Base-by-base conservation (phyloP, 2,888 invertebrate genomes). In the Pterostichus niger region DNA sequence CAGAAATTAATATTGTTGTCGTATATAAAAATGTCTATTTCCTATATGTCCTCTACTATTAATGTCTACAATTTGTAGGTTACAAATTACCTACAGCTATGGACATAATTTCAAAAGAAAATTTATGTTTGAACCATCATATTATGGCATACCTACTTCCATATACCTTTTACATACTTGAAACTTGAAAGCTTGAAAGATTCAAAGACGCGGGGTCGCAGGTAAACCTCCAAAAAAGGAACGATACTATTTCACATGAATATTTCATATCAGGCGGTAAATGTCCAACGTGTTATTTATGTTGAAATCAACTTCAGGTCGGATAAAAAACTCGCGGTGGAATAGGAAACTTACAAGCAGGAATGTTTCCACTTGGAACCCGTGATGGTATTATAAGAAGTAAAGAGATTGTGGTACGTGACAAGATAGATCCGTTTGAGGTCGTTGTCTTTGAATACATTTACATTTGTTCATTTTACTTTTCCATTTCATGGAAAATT, bases 191-290 rank as follows among this genome's bases (percentile, higher is more conserved):
- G 24, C 24, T 24, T 24, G 24, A 24, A 24, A 24, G 24, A 1
- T 24, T 24, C 24, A 2, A 24, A 1, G 40, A 6, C 40, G 40
- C 40, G 40, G 40, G 24, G 24, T 9, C 31, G 31, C 64, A 64
- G 64, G 64, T 64, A 64, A n/a, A 24, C 61, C 13, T 64, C 64
- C 64, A 33, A 64, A 64, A 31, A 31, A 64, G 64, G 64, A 64
- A 31, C 33, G 64, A 64, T 64, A 33, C 64, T 64, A 49, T 49
- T 64, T n/a, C 33, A 64, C 64, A 64, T 64, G 64, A 64, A 64
- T 64, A 64, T 64, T 64, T 64, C 64, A 64, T 64, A 64, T 64
- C 33, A 31, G 64, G 64, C 64, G 64, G 64, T 64, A 64, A 64
- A 64, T 64, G 64, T 64, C 64, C 35, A 13, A 33, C 64, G n/a